Percentiles rank a stretch among this genome's conserved stretches.
Conservation (phyloP, 2,797 vertebrate species). For the Acestrorhynchus altus region DNA sequence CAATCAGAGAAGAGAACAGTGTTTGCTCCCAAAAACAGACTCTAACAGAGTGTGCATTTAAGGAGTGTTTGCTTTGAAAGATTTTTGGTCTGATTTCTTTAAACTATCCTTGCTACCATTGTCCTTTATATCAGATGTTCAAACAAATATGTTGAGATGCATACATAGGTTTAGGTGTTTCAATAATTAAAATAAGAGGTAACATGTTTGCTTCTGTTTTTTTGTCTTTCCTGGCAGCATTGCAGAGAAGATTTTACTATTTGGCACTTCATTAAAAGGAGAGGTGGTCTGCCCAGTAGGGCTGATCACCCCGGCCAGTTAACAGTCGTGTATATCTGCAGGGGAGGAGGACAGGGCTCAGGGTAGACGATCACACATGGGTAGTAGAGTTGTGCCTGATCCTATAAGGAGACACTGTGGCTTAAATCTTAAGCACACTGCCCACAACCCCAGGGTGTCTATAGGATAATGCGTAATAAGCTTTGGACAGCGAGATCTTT, state of each 20-base stretch:
- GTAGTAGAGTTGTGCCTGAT: slow-evolving; percentile 69
- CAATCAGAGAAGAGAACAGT: slow-evolving; percentile 72
- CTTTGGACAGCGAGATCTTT: slow-evolving; percentile 74
- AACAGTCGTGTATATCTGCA: slow-evolving; percentile 84
- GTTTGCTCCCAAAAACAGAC: slow-evolving; percentile 67
- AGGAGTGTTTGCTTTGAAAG: slow-evolving; percentile 62
- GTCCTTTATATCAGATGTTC: slow-evolving; percentile 63
- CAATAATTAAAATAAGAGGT: slow-evolving; percentile 81
- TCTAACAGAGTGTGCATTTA: slow-evolving; percentile 62
- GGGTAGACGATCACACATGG: slow-evolving; percentile 69
- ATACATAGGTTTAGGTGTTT: slow-evolving; percentile 77
- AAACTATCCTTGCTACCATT: slow-evolving; percentile 63
- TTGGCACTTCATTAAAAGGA: slow-evolving; percentile 88
- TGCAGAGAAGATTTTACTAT: slow-evolving; percentile 79
- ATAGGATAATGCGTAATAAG: slow-evolving; percentile 73
- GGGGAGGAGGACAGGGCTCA: slow-evolving; percentile 69
- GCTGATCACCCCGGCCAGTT: slow-evolving; percentile 78
- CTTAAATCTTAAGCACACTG: slow-evolving; percentile 70
- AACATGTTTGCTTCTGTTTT: slow-evolving; percentile 73
- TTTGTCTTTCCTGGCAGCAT: slow-evolving; percentile 78
- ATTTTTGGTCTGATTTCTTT: slow-evolving; percentile 72
- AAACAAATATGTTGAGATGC: slow-evolving; percentile 70
- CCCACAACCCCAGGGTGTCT: slow-evolving; percentile 66
- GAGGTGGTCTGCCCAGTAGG: slow-evolving; percentile 72
- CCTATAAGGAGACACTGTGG: slow-evolving; percentile 71